Conservation (phyloP, 2,113 vertebrate species). For the Megatriorchis doriae region DNA sequence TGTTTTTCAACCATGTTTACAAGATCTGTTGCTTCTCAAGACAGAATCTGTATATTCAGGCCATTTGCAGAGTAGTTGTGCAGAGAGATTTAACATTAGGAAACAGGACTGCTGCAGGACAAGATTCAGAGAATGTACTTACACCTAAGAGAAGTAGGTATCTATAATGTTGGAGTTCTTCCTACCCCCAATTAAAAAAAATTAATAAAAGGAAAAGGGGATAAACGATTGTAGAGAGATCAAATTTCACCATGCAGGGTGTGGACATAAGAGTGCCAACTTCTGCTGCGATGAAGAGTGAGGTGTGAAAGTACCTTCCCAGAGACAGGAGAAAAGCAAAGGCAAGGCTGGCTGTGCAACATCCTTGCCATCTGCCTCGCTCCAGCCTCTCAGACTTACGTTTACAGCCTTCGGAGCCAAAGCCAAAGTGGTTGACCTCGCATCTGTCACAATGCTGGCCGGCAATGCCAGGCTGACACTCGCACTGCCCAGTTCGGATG, state of each 20-base stretch:
- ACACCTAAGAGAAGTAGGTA: conserved; percentile 14
- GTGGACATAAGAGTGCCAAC: not conserved
- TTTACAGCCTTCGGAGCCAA: conserved; percentile 92
- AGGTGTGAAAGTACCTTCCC: not conserved
- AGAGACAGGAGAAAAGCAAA: not conserved
- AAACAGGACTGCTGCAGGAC: not conserved
- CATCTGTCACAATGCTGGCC: conserved; percentile 87
- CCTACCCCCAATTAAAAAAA: not conserved
- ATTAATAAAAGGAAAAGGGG: not conserved
- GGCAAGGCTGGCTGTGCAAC: not conserved
- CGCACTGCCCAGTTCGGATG: conserved; percentile 86
- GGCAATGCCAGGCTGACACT: conserved; percentile 90
- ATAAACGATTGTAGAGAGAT: not conserved
- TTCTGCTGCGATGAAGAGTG: fast-evolving
- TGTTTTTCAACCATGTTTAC: not conserved
- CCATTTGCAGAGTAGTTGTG: conserved; percentile 3
- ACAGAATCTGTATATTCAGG: not conserved
- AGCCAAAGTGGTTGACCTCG: conserved; percentile 91
- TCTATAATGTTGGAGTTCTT: not conserved
- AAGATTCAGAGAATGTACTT: conserved; percentile 37
- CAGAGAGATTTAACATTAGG: conserved; percentile 40
- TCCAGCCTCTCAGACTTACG: conserved; percentile 76
- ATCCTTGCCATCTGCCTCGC: fast-evolving
- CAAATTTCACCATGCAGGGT: not conserved
- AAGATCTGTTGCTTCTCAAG: not conserved